phyloP scores from a whole-genome alignment of 2,888 invertebrate species.

The Callyntrura guangdongensis region DNA sequence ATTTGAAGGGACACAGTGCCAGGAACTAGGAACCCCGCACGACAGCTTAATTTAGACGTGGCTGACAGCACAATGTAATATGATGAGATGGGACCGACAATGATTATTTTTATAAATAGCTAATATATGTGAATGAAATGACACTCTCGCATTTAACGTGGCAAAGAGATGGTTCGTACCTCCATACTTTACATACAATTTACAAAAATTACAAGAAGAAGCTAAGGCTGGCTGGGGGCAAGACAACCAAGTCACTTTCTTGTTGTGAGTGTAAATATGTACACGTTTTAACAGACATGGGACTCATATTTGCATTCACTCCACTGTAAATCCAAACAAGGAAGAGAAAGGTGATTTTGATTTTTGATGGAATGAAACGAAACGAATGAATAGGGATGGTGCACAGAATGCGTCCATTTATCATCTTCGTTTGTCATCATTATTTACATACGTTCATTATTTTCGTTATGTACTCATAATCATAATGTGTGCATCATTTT shows the following conservation, averaged over 20 bases:
- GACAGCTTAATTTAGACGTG: slow-evolving; percentile 1
- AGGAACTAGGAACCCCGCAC: background rate
- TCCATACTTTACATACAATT: no score
- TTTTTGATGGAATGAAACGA: slow-evolving; percentile 54
- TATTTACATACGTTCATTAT: slow-evolving; percentile 67
- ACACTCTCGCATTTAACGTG: background rate
- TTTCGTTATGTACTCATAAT: slow-evolving; percentile 43
- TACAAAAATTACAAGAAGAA: background rate
- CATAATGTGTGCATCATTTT: slow-evolving; percentile 37
- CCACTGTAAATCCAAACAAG: slow-evolving; percentile 57
- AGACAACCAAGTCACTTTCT: background rate
- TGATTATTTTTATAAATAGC: slow-evolving; percentile 17
- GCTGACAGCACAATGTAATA: slow-evolving; percentile 21
- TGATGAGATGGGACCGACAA: background rate
- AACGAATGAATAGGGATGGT: slow-evolving; percentile 52
- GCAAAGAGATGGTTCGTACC: background rate
- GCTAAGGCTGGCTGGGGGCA: slow-evolving; percentile 20
- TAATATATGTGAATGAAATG: slow-evolving; percentile 3
- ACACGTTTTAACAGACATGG: background rate
- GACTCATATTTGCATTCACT: slow-evolving; percentile 22
- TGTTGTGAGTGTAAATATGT: slow-evolving; percentile 8
- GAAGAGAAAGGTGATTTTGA: slow-evolving; percentile 73
- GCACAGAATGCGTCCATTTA: slow-evolving; percentile 71
- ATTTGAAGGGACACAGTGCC: background rate
- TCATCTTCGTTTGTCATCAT: slow-evolving; percentile 76